These are phyloP conservation scores for Peromyscus eremicus DNA, from an alignment of 2,797 vertebrate species.

Conservation along the genomic window DNA sequence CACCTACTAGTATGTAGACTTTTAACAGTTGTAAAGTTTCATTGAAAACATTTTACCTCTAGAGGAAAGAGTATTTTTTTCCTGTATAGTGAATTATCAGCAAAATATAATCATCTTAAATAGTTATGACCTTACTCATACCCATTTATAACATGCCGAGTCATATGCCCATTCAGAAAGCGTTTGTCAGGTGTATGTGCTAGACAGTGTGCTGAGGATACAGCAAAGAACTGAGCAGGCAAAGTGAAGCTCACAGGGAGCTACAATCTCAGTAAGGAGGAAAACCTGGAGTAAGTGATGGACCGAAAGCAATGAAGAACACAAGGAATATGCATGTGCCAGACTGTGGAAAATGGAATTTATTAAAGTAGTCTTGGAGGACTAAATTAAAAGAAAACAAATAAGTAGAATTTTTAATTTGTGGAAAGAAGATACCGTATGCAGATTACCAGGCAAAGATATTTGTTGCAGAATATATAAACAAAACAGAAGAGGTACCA, in stretches of 20 bases:
- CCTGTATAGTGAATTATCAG: conserved; percentile 27
- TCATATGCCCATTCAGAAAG: neutral
- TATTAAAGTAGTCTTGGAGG: neutral
- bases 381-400: conserved; percentile 45
- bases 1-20: neutral
- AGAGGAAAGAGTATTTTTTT: neutral
- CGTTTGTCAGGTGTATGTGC: neutral
- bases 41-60: conserved; percentile 27
- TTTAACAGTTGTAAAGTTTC: neutral
- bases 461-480: neutral
- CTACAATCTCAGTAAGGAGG: neutral
- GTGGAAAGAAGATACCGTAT: neutral
- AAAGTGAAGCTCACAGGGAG: neutral
- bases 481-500: neutral
- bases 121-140: conserved; percentile 16
- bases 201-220: neutral
- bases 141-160: neutral
- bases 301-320: neutral
- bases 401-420: conserved; percentile 20
- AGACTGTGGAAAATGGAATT: conserved; percentile 7
- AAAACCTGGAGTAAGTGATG: neutral
- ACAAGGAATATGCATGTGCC: neutral
- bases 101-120: conserved; percentile 47
- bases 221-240: neutral
- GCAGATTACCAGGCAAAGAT: neutral